Evolutionary conservation across 2,888 invertebrate genomes (phyloP), one percentile per base, ranked within the genome.

Genomic region (Barypeithes pellucidus): DNA sequence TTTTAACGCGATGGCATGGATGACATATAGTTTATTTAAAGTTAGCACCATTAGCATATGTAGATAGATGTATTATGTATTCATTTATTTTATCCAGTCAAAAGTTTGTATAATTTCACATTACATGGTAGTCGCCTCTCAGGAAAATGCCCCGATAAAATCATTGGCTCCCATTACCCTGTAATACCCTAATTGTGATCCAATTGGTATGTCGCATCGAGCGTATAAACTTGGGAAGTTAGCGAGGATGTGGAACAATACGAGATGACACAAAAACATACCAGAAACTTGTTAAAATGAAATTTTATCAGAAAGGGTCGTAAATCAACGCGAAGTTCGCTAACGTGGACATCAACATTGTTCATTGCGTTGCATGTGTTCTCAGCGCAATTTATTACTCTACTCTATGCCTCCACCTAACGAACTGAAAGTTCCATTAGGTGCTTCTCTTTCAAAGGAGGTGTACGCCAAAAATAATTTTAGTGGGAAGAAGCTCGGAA

Each of bases 221-320:
- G 16, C 20, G 50, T 29, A 41, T 52, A 68, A 61, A 68, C 60
- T 61, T 68, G 36, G 36, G 33, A 68, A 61, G 39, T 68, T 68
- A 61, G 20, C 24, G 68, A 59, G 50, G 39, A 50, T 63, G 47
- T 45, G 20, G 60, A 39, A 75, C 75, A 77, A 77, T 77, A 74
- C 72, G 59, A 70, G 72, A 65, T 70, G 73, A 67, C 77, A 75
- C 77, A 77, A 78, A 78, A 78, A 77, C 78, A 77, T 68, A 77
- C 76, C 78, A 72, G 76, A 76, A 77, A 78, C 76, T 79, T 78
- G 76, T 77, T 78, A 77, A 76, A 79, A 79, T 76, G 77, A 78
- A 79, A 79, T 79, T 79, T 79, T 78, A 78, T 79, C 76, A 76
- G 77, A 76, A 73, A 75, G 73, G 77, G 72, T 75, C 77, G 78